A percentile compares a stretch with the other conserved stretches of the same genome.
phyloP scores from a whole-genome alignment of 2,113 vertebrate species.

The Hippocampus guttulatus region DNA sequence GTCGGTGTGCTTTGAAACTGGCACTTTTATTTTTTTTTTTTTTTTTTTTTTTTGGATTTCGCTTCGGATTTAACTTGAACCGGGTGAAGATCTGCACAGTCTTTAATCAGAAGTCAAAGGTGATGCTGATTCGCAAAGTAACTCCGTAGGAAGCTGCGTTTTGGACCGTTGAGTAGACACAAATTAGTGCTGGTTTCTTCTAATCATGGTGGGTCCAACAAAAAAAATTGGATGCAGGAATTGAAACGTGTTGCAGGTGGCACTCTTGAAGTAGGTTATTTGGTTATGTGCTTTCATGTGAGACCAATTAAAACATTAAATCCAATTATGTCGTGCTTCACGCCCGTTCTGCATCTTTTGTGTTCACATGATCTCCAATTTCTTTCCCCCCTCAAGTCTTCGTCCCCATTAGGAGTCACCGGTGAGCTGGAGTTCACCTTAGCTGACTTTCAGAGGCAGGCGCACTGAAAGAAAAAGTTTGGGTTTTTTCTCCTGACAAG shows the following conservation, averaged over 20 bases:
- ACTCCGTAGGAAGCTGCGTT: constrained; percentile 6
- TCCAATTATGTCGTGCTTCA: constrained; percentile 23
- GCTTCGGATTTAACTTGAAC: constrained; percentile 59
- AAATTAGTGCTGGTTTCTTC: constrained; percentile 52
- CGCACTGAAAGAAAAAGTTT: too few relatives aligned
- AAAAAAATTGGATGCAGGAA: constrained; percentile 40
- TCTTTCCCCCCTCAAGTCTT: too few relatives aligned
- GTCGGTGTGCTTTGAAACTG: constrained; percentile 57
- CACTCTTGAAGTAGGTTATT: constrained; percentile 65
- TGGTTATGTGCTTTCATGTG: constrained; percentile 75
- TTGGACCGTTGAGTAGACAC: constrained; percentile 39
- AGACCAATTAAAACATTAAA: constrained; percentile 73
- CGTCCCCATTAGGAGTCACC: too few relatives aligned
- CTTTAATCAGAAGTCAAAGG: constrained; percentile 25
- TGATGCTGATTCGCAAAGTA: neutral
- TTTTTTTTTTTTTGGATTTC: constrained; percentile 28
- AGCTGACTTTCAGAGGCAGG: too few relatives aligned
- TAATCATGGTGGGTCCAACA: constrained; percentile 43
- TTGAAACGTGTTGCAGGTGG: constrained; percentile 38
- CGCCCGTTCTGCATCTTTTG: constrained; percentile 6
- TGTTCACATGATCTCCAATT: neutral
- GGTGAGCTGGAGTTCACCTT: too few relatives aligned
- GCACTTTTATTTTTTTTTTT: constrained; percentile 25
- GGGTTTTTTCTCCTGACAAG: too few relatives aligned
- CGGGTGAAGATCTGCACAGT: constrained; percentile 41